Evolutionary conservation across 2,113 vertebrate genomes (phyloP).

Genomic region (Catagonus wagneri): DNA sequence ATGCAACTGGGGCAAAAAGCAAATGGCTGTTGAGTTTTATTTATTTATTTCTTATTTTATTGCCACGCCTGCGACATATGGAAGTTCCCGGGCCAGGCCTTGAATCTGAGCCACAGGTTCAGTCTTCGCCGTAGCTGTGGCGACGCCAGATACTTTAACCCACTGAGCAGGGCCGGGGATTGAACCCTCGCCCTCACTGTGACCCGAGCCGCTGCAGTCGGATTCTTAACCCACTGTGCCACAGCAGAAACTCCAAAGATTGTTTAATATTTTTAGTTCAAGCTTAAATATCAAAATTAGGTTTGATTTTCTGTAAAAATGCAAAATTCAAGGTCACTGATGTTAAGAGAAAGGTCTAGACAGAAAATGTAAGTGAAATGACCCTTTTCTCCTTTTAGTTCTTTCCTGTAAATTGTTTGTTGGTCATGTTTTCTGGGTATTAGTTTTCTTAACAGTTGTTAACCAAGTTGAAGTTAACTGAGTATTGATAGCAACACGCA

Average conservation of each 20-base stretch:
- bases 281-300: not conserved
- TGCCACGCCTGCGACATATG: too few species aligned
- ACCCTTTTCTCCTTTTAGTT: not conserved
- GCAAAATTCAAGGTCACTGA: not conserved
- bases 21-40: not conserved
- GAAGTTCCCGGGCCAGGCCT: too few species aligned
- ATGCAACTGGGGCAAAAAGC: not conserved
- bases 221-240: too few species aligned
- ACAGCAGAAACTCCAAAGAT: too few species aligned
- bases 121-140: too few species aligned
- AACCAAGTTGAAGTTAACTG: not conserved
- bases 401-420: not conserved
- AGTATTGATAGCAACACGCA: not conserved
- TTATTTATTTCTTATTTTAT: not conserved
- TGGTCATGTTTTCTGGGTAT: not conserved
- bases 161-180: too few species aligned
- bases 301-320: conserved; percentile 42
- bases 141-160: too few species aligned
- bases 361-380: conserved; percentile 28
- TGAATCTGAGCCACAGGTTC: too few species aligned
- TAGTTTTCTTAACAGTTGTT: not conserved
- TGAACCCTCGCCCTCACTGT: too few species aligned
- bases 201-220: too few species aligned
- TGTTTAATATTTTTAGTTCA: not conserved
- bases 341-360: not conserved